phyloP scores from a whole-genome alignment of 2,888 invertebrate genomes.

The Bellardia pandia region DNA sequence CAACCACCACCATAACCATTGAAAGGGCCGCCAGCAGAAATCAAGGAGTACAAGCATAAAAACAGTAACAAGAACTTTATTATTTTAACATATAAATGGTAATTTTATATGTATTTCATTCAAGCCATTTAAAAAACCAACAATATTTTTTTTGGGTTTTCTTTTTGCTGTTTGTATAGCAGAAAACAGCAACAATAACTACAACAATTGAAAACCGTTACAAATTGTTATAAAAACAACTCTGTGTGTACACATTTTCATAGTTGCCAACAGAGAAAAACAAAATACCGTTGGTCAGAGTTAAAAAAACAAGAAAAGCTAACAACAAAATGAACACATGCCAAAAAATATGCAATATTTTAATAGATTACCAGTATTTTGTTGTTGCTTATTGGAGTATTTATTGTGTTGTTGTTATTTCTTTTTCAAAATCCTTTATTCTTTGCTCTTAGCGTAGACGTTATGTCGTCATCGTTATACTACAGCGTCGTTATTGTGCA shows the following conservation, averaged over 20 bases:
- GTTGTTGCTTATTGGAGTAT: constrained; percentile 45
- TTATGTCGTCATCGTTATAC: constrained; percentile 66
- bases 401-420: constrained; percentile 30
- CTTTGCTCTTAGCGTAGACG: constrained; percentile 55
- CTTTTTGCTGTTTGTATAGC: background rate
- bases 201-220: constrained; percentile 29
- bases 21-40: background rate
- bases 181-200: too few species aligned
- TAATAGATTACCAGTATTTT: constrained; percentile 63
- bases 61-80: constrained; percentile 46
- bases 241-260: constrained; percentile 34
- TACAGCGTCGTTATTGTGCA: constrained; percentile 57
- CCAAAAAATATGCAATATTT: constrained; percentile 74
- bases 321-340: constrained; percentile 55
- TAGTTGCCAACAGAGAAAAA: constrained; percentile 55
- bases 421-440: constrained; percentile 57
- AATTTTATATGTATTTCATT: constrained; percentile 45
- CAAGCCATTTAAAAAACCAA: background rate
- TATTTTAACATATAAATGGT: constrained; percentile 57
- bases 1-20: background rate
- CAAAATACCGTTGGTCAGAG: constrained; percentile 54
- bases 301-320: constrained; percentile 14
- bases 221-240: constrained; percentile 40
- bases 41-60: background rate
- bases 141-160: background rate